Percentiles rank a stretch among this genome's conserved stretches.
Evolutionary conservation across 2,797 vertebrate species (phyloP).

Genomic region (Characodon lateralis): DNA sequence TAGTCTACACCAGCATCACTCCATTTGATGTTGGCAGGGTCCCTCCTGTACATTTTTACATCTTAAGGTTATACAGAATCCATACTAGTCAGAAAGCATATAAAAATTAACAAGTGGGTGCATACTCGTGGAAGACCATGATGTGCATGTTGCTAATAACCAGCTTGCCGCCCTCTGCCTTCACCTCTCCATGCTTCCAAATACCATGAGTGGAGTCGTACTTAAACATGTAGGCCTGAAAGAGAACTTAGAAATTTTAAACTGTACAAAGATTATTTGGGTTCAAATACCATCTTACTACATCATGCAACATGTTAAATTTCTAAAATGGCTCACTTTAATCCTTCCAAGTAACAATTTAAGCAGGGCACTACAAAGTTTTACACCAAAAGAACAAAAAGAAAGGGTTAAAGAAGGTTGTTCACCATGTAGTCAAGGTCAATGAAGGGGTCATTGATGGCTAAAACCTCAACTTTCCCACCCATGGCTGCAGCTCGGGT

Average conservation of each 20-base stretch:
- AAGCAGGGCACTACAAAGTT: too few species aligned
- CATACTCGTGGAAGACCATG: constrained; percentile 93
- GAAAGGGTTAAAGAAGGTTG: too few species aligned
- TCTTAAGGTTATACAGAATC: background rate
- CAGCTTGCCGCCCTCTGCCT: constrained; percentile 89
- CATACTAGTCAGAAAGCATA: constrained; percentile 7
- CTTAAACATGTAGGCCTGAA: constrained; percentile 97
- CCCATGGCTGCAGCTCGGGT: constrained; percentile 84
- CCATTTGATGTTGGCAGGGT: constrained; percentile 95
- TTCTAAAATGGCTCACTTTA: too few species aligned
- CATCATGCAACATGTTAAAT: background rate
- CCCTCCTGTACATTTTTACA: constrained; percentile 81
- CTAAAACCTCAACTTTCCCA: constrained; percentile 87
- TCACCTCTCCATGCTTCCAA: constrained; percentile 83
- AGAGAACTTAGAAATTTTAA: background rate
- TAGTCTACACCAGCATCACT: constrained; percentile 90
- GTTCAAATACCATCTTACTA: background rate
- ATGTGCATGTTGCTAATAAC: constrained; percentile 87
- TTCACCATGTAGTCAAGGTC: constrained; percentile 96
- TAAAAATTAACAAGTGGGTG: background rate
- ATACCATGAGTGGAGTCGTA: constrained; percentile 97
- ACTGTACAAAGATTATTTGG: background rate
- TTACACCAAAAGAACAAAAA: too few species aligned
- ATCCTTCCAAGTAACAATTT: background rate
- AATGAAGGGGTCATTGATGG: constrained; percentile 98